Conservation (phyloP, 2,797 vertebrate species). For the Gorsachius magnificus region DNA sequence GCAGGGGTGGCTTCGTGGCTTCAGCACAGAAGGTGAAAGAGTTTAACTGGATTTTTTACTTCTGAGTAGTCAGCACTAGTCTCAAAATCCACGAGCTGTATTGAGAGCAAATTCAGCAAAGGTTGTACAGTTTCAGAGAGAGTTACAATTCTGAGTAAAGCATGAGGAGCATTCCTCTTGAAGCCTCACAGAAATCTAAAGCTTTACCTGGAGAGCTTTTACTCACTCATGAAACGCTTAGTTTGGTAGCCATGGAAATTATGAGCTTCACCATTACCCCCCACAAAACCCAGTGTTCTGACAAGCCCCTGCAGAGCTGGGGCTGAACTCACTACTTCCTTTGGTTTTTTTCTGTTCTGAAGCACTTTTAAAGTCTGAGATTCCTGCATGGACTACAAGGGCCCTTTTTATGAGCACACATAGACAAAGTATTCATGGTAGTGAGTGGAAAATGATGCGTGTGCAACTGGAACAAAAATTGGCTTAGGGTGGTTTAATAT, state of each 20-base stretch:
- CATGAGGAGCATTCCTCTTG: background rate
- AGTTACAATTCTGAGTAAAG: background rate
- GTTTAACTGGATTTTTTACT: background rate
- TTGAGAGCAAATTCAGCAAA: background rate
- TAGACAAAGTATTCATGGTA: slow-evolving; percentile 1
- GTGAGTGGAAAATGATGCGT: slow-evolving; percentile 25
- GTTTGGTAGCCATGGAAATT: background rate
- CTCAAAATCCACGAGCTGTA: background rate
- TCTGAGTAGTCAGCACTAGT: background rate
- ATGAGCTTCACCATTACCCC: background rate
- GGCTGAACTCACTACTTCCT: background rate
- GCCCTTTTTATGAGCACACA: slow-evolving; percentile 7
- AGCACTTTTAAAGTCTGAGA: slow-evolving; percentile 15
- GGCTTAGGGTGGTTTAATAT: slow-evolving; percentile 1
- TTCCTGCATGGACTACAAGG: slow-evolving; percentile 21
- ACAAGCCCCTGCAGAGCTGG: background rate
- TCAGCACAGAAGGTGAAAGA: background rate
- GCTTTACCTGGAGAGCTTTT: background rate
- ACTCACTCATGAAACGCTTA: background rate
- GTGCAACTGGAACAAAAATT: slow-evolving; percentile 28
- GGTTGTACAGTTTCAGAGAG: background rate
- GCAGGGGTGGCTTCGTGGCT: background rate
- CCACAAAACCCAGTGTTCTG: background rate
- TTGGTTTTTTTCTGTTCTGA: background rate
- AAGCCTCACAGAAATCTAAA: background rate